phyloP scores from a whole-genome alignment of 2,797 vertebrate genomes.

The Helarctos malayanus region DNA sequence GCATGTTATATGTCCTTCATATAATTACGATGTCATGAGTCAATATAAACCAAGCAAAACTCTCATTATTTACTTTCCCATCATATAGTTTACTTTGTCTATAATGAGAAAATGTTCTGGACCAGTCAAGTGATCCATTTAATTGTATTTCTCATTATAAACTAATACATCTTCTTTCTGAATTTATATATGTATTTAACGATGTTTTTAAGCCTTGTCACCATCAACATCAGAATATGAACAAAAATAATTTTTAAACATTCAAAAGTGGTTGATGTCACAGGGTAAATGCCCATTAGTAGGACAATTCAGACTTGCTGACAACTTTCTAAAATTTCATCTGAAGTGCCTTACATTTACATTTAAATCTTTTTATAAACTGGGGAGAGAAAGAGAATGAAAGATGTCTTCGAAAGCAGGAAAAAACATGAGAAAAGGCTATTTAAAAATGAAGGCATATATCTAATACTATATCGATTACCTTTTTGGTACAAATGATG shows the following conservation, averaged over 20 bases:
- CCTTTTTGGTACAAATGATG: background rate
- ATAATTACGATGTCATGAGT: background rate
- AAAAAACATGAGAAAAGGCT: background rate
- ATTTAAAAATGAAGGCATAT: background rate
- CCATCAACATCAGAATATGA: background rate
- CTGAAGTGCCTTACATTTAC: background rate
- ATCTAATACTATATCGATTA: background rate
- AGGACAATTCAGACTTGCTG: background rate
- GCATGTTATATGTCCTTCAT: background rate
- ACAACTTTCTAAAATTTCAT: background rate
- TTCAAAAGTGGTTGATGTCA: background rate
- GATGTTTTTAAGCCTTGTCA: background rate
- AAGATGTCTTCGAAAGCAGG: background rate
- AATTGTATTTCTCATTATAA: background rate
- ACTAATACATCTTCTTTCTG: background rate
- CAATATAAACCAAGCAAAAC: background rate
- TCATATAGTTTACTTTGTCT: background rate
- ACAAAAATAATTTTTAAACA: background rate
- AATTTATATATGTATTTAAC: background rate
- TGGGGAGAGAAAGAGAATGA: background rate
- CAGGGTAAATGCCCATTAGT: background rate
- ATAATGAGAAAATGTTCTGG: background rate
- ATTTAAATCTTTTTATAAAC: background rate
- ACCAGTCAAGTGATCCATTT: background rate
- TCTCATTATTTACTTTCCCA: background rate